A percentile compares a stretch with the other conserved stretches of the same genome.
phyloP scores from a whole-genome alignment of 2,888 invertebrate genomes.

The Tenodera sinensis region DNA sequence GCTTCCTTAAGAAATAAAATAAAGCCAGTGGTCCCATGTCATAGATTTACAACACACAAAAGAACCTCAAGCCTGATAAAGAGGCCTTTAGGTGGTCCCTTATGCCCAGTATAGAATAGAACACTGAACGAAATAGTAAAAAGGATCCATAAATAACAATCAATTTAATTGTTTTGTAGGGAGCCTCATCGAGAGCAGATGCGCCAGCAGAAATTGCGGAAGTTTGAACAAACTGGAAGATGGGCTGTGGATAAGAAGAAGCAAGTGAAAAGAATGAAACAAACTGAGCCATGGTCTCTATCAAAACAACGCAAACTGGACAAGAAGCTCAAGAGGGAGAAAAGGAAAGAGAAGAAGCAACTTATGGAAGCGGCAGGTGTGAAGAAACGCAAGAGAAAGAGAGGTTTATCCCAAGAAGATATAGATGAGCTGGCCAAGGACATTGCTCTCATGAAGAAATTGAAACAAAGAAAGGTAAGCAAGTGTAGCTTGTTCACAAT shows the following conservation, averaged over 20 bases:
- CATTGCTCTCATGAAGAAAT: constrained; percentile 76
- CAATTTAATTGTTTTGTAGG: constrained; percentile 35
- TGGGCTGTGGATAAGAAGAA: constrained; percentile 65
- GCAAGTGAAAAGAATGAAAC: constrained; percentile 47
- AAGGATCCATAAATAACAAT: no score
- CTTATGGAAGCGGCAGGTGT: constrained; percentile 41
- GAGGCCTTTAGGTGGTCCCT: no score
- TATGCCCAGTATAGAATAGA: no score
- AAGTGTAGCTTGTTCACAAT: neutral
- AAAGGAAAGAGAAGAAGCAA: constrained; percentile 57
- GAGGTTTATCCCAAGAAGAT: constrained; percentile 66
- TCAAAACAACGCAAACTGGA: constrained; percentile 68
- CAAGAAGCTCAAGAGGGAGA: constrained; percentile 57
- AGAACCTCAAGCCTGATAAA: no score
- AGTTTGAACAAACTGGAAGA: constrained; percentile 68
- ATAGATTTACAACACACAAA: no score
- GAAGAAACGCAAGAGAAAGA: constrained; percentile 47
- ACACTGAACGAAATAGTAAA: no score
- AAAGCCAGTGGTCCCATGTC: no score
- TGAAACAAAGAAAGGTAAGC: constrained; percentile 73
- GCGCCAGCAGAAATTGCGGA: constrained; percentile 65
- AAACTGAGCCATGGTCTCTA: constrained; percentile 74
- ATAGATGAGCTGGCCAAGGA: constrained; percentile 74
- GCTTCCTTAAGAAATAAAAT: no score
- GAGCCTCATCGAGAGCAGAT: constrained; percentile 74